These are phyloP conservation scores for Thalassoma bifasciatum DNA, from an alignment of 2,113 vertebrate genomes.

Conservation along the genomic window DNA sequence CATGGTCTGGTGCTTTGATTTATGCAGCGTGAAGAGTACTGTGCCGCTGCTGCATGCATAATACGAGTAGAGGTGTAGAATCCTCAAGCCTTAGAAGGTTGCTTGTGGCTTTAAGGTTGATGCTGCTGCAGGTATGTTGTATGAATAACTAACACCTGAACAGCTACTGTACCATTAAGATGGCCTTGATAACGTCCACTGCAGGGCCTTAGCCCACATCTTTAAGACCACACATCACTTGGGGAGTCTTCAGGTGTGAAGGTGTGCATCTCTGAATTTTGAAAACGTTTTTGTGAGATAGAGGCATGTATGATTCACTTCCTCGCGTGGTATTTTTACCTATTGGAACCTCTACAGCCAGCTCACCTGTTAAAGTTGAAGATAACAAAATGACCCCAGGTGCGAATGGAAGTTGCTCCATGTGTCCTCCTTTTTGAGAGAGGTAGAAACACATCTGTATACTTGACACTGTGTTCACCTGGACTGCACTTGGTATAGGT, in stretches of 20 bases:
- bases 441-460: neutral
- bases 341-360: neutral
- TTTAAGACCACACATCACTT: conserved; percentile 1
- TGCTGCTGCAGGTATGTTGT: neutral
- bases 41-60: neutral
- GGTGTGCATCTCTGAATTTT: neutral
- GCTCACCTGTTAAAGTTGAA: neutral
- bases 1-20: neutral
- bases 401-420: neutral
- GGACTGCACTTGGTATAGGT: neutral
- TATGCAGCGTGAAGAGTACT: neutral
- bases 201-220: neutral
- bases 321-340: neutral
- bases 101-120: neutral
- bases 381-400: neutral
- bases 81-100: neutral
- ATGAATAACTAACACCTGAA: conserved; percentile 8
- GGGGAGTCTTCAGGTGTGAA: conserved; percentile 9
- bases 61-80: neutral
- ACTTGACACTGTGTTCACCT: neutral
- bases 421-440: neutral
- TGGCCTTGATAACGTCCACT: conserved; percentile 5
- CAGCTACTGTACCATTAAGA: neutral
- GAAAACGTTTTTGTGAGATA: neutral
- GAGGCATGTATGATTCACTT: conserved; percentile 1